Percentiles rank a stretch among this genome's conserved stretches.
Conservation (phyloP, 92 coral and sea anemone genomes). For the Zoanthus sociatus region DNA sequence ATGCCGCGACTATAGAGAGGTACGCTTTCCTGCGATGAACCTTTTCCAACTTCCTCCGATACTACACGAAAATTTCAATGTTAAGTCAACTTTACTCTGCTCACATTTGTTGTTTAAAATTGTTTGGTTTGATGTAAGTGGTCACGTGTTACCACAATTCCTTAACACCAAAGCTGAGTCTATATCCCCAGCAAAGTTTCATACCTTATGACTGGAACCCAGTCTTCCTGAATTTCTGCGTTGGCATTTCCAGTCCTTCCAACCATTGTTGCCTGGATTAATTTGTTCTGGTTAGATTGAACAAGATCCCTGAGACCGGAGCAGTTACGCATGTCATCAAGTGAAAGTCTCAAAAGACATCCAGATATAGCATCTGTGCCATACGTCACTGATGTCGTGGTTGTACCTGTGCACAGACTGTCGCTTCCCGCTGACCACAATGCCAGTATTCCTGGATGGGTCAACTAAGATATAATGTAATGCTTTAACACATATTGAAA, state of each 20-base stretch:
- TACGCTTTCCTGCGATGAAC: no score
- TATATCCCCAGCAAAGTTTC: not conserved
- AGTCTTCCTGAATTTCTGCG: constrained; percentile 70
- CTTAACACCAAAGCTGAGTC: no score
- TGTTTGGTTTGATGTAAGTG: no score
- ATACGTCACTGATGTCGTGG: constrained; percentile 69
- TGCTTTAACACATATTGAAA: not conserved
- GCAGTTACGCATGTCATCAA: constrained; percentile 93
- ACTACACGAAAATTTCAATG: no score
- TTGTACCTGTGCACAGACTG: constrained; percentile 76
- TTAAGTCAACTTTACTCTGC: no score
- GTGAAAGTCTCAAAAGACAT: constrained; percentile 74
- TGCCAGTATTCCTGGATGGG: constrained; percentile 64
- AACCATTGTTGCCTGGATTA: constrained; percentile 86
- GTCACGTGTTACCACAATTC: no score
- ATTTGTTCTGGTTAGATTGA: constrained; percentile 75
- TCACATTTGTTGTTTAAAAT: no score
- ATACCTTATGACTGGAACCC: constrained; percentile 89
- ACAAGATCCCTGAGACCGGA: constrained; percentile 75
- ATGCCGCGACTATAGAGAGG: no score
- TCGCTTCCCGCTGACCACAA: constrained; percentile 78
- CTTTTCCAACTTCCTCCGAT: no score
- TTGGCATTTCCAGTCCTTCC: constrained; percentile 91
- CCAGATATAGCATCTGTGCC: constrained; percentile 85
- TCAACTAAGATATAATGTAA: constrained; percentile 39